phyloP scores from a whole-genome alignment of 1,140 invertebrate species.

The Trypoxylus dichotomus region DNA sequence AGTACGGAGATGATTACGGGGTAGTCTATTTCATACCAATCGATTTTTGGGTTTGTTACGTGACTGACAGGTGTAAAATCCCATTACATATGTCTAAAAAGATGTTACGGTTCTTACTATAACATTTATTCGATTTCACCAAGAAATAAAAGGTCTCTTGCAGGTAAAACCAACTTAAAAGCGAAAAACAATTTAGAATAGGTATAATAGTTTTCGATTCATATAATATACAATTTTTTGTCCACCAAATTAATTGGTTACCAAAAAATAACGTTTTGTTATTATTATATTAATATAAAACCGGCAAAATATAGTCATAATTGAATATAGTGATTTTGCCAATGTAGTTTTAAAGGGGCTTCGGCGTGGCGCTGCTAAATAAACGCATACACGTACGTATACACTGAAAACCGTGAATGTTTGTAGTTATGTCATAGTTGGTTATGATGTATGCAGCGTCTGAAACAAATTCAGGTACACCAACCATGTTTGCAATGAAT shows the following conservation, averaged over 20 bases:
- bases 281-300: not conserved
- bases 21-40: not conserved
- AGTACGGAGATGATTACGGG: not conserved
- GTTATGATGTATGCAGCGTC: too few relatives aligned
- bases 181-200: too few relatives aligned
- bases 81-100: not conserved
- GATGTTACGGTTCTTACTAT: not conserved
- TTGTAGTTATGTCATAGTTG: too few relatives aligned
- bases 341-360: not conserved
- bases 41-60: not conserved
- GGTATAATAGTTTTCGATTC: too few relatives aligned
- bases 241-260: too few relatives aligned
- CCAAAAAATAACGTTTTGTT: too few relatives aligned
- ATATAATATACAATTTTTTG: too few relatives aligned
- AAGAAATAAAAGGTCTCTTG: not conserved
- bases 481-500: too few relatives aligned
- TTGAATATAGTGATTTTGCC: not conserved
- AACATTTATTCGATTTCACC: conserved; percentile 3
- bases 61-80: conserved; percentile 21
- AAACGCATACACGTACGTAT: not conserved
- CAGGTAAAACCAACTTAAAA: not conserved
- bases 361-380: not conserved
- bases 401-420: too few relatives aligned
- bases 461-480: too few relatives aligned
- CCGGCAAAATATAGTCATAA: not conserved